Evolutionary conservation across 2,113 vertebrate genomes (phyloP), one percentile per base, ranked within the genome.

Genomic region (Ammodytes dubius): DNA sequence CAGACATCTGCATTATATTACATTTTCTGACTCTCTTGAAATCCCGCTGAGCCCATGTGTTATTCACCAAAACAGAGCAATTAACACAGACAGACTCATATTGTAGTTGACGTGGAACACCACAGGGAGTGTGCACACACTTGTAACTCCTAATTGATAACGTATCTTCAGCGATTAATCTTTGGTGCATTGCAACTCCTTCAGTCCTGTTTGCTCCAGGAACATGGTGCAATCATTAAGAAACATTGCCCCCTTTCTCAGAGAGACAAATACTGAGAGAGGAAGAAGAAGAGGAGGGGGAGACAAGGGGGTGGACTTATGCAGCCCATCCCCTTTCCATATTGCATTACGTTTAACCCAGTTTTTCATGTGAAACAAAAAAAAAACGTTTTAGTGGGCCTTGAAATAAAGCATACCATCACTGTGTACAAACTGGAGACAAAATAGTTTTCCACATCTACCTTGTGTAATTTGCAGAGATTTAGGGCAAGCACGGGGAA

Each of bases 221-320:
- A 71, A 87, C 86, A 89, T 64, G 64, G 60, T 66, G 75, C 67
- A 83, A 74, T 89, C 70, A 89, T 89, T 86, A 89, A 53, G 64
- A 81, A 89, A 91, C 87, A 91, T 91, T 90, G 72, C 47, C 63
- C 43, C 70, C 79, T 82, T 90, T 89, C 81, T 90, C 54, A 82
- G 56, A 82, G 45, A 86, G 47, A 74, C 27, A 69, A n/a, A 73
- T 56, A 69, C 4, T 39, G 74, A 43, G 7, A 56, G 39, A 64
- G 46, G 17, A 46, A 59, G 53, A 54, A 65, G 50, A 46, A 19
- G 73, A 6, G 10, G 10, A 40, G 54, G 39, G 53, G 19, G 64
- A 71, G 17, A 47, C 6, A 75, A 66, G 59, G 49, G 27, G 71
- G 66, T 47, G 82, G 74, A 79, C 83, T 60, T 54, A 4, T 40